phyloP scores from a whole-genome alignment of 2,797 vertebrate species.

The Lophius americanus region DNA sequence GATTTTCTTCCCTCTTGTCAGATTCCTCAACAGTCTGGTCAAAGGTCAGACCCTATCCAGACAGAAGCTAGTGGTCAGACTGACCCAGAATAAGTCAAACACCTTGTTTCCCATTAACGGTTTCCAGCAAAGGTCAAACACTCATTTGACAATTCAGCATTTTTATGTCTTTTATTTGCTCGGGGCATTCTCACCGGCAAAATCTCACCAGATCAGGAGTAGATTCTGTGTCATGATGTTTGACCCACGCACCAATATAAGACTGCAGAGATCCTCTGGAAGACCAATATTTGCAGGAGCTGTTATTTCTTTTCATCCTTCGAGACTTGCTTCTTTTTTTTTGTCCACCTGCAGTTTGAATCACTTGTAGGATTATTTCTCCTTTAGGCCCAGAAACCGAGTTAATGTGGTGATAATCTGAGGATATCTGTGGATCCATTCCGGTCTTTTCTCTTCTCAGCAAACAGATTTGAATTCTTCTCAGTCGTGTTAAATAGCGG shows the following conservation, averaged over 20 bases:
- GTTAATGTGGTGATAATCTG: not conserved
- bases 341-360: constrained; percentile 32
- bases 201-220: constrained; percentile 39
- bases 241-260: constrained; percentile 2
- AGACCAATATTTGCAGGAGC: not conserved
- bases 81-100: constrained; percentile 31
- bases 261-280: not conserved
- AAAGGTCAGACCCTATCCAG: constrained; percentile 1
- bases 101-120: constrained; percentile 34
- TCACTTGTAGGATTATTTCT: constrained; percentile 20
- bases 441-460: not conserved
- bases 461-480: constrained; percentile 21
- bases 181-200: not conserved
- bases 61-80: constrained; percentile 15
- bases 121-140: constrained; percentile 34
- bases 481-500: constrained; percentile 4
- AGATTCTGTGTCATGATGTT: constrained; percentile 11
- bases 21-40: constrained; percentile 1
- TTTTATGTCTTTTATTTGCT: constrained; percentile 6
- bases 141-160: constrained; percentile 5
- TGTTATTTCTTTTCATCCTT: constrained; percentile 16
- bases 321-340: constrained; percentile 20
- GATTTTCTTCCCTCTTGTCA: not conserved
- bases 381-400: constrained; percentile 22
- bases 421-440: not conserved